phyloP scores from a whole-genome alignment of 2,888 invertebrate genomes.

The Heteropelma amictum region DNA sequence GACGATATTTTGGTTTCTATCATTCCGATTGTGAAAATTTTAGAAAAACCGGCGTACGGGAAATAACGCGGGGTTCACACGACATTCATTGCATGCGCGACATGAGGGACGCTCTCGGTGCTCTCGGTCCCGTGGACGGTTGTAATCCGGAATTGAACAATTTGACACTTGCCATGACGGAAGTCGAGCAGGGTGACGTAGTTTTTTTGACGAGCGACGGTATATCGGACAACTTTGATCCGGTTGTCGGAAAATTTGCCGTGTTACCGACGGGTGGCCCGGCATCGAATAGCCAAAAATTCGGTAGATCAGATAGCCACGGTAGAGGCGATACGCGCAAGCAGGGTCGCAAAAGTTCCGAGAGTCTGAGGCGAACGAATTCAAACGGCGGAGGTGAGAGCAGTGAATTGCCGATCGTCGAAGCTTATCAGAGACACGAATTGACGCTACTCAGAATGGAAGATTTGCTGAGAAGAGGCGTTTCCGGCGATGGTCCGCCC shows the following conservation, averaged over 20 bases:
- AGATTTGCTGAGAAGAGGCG: conserved; percentile 85
- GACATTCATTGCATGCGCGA: conserved; percentile 90
- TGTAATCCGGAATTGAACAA: conserved; percentile 91
- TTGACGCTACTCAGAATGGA: conserved; percentile 87
- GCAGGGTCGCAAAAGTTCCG: conserved; percentile 65
- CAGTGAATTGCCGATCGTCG: conserved; percentile 83
- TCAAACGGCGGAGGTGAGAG: conserved; percentile 63
- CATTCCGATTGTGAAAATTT: too few relatives aligned
- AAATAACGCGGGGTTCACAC: conserved; percentile 90
- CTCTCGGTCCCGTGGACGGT: conserved; percentile 92
- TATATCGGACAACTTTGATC: conserved; percentile 94
- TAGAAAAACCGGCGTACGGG: conserved; percentile 85
- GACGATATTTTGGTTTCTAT: too few relatives aligned
- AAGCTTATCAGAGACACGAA: conserved; percentile 87
- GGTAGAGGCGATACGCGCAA: conserved; percentile 62
- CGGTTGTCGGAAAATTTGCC: conserved; percentile 93
- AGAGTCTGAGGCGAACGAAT: conserved; percentile 65
- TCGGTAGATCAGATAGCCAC: conserved; percentile 59
- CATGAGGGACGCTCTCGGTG: conserved; percentile 93
- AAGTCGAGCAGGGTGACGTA: conserved; percentile 88
- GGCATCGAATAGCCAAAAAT: conserved; percentile 54
- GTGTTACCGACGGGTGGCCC: conserved; percentile 75
- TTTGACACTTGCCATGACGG: conserved; percentile 90
- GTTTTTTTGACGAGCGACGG: conserved; percentile 94
- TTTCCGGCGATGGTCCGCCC: conserved; percentile 82